phyloP scores from a whole-genome alignment of 2,113 vertebrate genomes.

The Macheiramphus alcinus region DNA sequence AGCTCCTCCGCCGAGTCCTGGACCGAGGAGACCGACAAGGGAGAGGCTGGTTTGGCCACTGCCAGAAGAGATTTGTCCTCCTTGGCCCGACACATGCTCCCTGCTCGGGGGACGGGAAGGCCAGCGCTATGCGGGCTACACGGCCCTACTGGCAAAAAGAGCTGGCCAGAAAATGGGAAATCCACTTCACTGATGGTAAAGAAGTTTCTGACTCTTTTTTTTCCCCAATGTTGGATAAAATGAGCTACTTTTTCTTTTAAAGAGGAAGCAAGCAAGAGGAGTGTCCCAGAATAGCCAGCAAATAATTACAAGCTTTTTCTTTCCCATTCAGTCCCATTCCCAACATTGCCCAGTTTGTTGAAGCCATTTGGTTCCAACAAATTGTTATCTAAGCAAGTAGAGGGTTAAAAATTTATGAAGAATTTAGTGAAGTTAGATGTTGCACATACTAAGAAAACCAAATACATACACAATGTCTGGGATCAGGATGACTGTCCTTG shows the following conservation, averaged over 20 bases:
- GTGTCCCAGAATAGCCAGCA: background rate
- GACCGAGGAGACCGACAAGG: background rate
- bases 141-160: background rate
- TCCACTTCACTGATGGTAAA: background rate
- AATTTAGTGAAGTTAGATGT: too few species aligned
- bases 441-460: too few species aligned
- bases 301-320: background rate
- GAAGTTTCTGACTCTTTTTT: background rate
- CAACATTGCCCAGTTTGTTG: background rate
- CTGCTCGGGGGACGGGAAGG: background rate
- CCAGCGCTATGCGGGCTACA: accelerated
- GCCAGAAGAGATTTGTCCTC: background rate
- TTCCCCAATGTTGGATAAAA: background rate
- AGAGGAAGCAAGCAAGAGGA: background rate
- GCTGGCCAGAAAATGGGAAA: background rate
- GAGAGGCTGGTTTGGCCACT: background rate
- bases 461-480: too few species aligned
- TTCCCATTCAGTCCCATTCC: background rate
- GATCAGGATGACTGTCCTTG: too few species aligned
- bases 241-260: background rate
- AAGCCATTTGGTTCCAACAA: background rate
- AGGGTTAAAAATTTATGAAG: too few species aligned
- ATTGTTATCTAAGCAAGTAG: too few species aligned
- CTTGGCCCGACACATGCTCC: accelerated
- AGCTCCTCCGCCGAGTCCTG: constrained; percentile 66